Evolutionary conservation across 2,797 vertebrate genomes (phyloP), one percentile per base, ranked within the genome.

Genomic region (Moxostoma hubbsi): DNA sequence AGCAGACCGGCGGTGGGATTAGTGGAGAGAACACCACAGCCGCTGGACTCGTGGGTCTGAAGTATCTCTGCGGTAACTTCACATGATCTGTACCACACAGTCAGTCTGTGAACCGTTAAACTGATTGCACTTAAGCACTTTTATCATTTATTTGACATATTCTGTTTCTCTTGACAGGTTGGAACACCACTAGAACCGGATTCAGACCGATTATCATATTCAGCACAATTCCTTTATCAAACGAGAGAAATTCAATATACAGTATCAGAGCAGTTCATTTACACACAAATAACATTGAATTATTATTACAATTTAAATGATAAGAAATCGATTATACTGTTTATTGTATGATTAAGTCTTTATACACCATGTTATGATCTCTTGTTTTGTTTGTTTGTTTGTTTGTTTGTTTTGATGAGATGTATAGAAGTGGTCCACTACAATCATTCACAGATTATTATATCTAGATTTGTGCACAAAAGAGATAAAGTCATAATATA

Each of bases 31-130:
- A 98, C 97, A 89, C 97, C 97, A 87, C 97, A 97, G 88, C 98
- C 98, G 77, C 95, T 98, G 93, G 98, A 99, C 95, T 99, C 98
- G 85, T 99, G 97, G 98, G 98, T 99, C 90, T 99, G 95, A 96
- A 82, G 58, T 66, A 11, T 46, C n/a, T 83, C 86, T 86, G 59
- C 69, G 83, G 5, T 57, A 82, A 79, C 61, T 51, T 51, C 9
- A 51, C 50, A 51, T 51, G 6, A 51, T n/a, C n/a, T n/a, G n/a
- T n/a, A n/a, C n/a, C n/a, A n/a, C n/a, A n/a, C n/a, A n/a, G n/a
- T n/a, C n/a, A n/a, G n/a, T n/a, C n/a, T n/a, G 12, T 12, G 10
- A 53, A 53, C 51, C 9, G 0, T 24, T 24, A 1, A 24, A 24
- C 24, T 24, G 2, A 24, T 24, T 24, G 24, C 2, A 24, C n/a